Evolutionary conservation across 1,140 invertebrate species (phyloP), one percentile per base, ranked within the genome.

Genomic region (Lasioglossum albipes): DNA sequence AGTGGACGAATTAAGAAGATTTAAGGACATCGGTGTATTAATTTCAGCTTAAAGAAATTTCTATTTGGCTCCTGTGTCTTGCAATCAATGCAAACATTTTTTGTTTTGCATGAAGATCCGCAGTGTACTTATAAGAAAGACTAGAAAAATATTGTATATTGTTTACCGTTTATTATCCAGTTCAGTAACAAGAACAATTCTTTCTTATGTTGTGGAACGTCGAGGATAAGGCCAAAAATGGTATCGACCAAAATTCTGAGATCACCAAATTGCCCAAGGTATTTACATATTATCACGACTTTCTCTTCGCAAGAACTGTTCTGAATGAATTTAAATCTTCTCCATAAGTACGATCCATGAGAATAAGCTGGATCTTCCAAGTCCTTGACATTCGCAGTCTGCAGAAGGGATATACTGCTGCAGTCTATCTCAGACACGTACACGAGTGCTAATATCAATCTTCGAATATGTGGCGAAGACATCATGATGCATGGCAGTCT

Each of bases 111-210:
- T n/a, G n/a, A n/a, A n/a, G n/a, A n/a, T n/a, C n/a, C n/a, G n/a
- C n/a, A n/a, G n/a, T n/a, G n/a, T n/a, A n/a, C n/a, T n/a, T n/a
- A n/a, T n/a, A n/a, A n/a, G n/a, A n/a, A 36, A 36, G 36, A 36
- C 0, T 4, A 36, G 36, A 77, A 12, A 20, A 57, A 65, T 41
- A 73, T 78, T 78, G 54, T 3, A 12, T 54, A 64, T 92, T 5
- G 36, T 36, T 36, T 36, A 94, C 94, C 92, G 91, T 91, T 84
- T 68, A 95, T 75, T 66, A 94, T 92, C 88, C 92, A 93, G 84
- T 95, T 95, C 54, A 95, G 73, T 69, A 95, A 83, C 70, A 94
- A 90, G 54, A 90, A 94, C 13, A 94, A 89, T 89, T 95, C 95
- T 81, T 94, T 95, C 84, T 87, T 91, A 73, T 93, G 89, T 18